These are phyloP conservation scores for Psittacus erithacus DNA, from an alignment of 2,113 vertebrate species.

Conservation along the genomic window DNA sequence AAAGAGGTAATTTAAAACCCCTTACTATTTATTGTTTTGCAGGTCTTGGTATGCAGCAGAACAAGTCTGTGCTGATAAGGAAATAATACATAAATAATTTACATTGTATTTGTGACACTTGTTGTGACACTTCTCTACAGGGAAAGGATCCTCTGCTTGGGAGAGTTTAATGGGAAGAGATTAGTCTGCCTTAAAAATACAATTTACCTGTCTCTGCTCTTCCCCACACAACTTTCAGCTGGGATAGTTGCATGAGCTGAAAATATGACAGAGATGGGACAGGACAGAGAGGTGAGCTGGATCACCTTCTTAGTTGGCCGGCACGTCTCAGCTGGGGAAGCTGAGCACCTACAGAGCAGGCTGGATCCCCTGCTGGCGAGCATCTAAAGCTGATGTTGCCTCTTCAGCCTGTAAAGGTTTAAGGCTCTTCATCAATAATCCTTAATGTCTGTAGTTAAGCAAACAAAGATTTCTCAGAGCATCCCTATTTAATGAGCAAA, in stretches of 20 bases:
- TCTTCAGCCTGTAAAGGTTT: not conserved
- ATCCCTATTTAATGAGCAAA: not conserved
- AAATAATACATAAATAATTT: not conserved
- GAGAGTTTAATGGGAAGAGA: not conserved
- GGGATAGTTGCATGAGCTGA: not conserved
- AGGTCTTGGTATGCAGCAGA: not conserved
- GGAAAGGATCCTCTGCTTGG: not conserved
- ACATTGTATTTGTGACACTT: not conserved
- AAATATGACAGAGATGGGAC: not conserved
- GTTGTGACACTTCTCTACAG: not conserved
- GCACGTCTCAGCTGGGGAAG: not conserved
- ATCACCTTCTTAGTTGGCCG: not conserved
- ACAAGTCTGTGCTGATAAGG: not conserved
- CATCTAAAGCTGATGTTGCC: not conserved
- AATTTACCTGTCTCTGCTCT: not conserved
- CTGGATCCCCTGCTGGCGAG: fast-evolving
- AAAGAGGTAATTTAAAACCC: not conserved
- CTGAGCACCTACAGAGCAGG: fast-evolving
- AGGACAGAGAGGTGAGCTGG: not conserved
- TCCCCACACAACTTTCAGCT: not conserved
- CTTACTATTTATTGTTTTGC: not conserved
- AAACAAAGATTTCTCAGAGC: not conserved
- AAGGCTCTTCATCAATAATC: not conserved
- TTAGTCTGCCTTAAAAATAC: not conserved
- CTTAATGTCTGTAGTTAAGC: not conserved